Evolutionary conservation across 2,113 vertebrate genomes (phyloP), one percentile per base, ranked within the genome.

Genomic region (Dicrurus megarhynchus): DNA sequence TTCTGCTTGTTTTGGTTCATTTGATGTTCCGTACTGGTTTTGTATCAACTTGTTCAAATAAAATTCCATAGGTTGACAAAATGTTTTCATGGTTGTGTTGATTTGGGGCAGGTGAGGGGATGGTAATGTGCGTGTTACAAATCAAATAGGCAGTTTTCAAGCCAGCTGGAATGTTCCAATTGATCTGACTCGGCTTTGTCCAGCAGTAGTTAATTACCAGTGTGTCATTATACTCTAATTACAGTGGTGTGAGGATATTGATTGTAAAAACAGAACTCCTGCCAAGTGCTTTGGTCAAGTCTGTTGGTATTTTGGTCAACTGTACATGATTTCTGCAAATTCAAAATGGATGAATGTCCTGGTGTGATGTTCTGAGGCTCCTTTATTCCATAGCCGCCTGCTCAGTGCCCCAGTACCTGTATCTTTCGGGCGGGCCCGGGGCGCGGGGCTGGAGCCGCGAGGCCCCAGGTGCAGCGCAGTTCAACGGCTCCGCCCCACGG

Each of bases 21-120:
- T 97, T 90, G 95, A 90, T 88, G 93, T 97, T 96, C 81, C 1
- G 73, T 98, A 95, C 68, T 95, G 95, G 95, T 97, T 97, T 97
- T 97, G 87, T 89, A 93, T 97, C 96, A 65, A 92, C 80, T 94
- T 83, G 94, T 97, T 97, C 77, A 69, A 96, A 96, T 97, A 97
- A 97, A 97, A 96, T 95, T 93, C 80, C 93, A 83, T 87, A 91
- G 83, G 71, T 88, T 74, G 81, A 79, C 84, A 86, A 69, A 78
- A 63, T 47, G 61, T 92, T 44, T 52, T 59, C 3, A 8, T 60
- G 64, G 32, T 35, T 70, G 59, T 18, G 9, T 18, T 91, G 69
- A 27, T n/a, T 28, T 41, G 32, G 16, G 24, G 9, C 47, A n/a
- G 16, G 35, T 30, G 26, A 18, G 15, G 4, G 16, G 14, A 5